These are phyloP conservation scores for Anomalospiza imberbis DNA, from an alignment of 2,797 vertebrate genomes.

Conservation along the genomic window DNA sequence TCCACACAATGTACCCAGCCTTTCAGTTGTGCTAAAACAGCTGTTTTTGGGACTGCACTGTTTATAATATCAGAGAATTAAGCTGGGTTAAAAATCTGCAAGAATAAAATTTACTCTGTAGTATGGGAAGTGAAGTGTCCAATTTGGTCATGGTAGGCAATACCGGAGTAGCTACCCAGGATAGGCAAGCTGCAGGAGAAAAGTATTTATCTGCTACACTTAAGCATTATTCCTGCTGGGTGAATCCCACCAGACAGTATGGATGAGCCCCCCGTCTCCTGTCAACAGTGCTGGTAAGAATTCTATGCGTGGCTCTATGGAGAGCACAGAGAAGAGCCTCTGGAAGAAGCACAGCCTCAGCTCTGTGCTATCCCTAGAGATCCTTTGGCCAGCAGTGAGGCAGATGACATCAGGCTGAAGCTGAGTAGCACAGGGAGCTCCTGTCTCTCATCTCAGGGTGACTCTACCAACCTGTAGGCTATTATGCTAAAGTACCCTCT, in stretches of 20 bases:
- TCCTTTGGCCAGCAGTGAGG: background rate
- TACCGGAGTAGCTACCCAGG: background rate
- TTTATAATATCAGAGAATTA: background rate
- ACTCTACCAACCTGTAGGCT: background rate
- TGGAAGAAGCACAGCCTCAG: background rate
- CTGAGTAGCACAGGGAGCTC: background rate
- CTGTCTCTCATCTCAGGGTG: background rate
- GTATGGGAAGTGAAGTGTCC: background rate
- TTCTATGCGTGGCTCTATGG: rapidly evolving
- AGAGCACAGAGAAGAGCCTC: background rate
- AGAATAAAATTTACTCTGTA: background rate
- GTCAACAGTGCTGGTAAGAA: background rate
- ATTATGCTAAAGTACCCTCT: background rate
- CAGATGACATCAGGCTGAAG: background rate
- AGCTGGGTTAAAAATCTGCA: background rate
- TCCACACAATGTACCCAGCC: rapidly evolving
- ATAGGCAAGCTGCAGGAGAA: background rate
- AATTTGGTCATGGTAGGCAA: background rate
- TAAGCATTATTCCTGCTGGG: background rate
- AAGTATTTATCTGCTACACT: background rate
- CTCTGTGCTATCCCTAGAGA: background rate
- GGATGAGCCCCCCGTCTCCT: background rate
- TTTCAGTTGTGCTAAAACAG: background rate
- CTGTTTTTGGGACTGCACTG: background rate
- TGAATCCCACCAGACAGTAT: background rate